Conservation (phyloP, 2,888 invertebrate genomes). For the Macaria liturata region DNA sequence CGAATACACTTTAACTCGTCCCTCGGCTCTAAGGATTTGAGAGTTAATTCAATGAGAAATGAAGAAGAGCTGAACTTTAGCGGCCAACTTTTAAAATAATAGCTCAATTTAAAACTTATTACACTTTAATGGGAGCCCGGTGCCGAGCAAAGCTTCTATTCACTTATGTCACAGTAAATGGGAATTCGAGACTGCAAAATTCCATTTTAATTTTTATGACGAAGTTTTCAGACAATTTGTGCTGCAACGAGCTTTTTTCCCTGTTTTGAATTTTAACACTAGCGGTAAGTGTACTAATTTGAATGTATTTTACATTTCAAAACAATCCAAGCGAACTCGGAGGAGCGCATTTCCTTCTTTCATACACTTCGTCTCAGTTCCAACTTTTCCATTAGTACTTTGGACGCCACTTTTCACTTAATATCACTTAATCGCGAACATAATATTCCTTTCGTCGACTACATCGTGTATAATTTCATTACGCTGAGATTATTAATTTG, state of each 20-base stretch:
- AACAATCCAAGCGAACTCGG: constrained; percentile 52
- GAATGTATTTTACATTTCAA: constrained; percentile 56
- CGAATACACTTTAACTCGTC: constrained; percentile 22
- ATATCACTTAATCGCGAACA: constrained; percentile 65
- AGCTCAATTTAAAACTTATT: constrained; percentile 24
- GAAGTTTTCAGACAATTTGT: constrained; percentile 14
- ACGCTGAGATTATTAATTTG: constrained; percentile 49
- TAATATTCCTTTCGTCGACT: constrained; percentile 57
- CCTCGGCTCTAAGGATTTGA: constrained; percentile 17
- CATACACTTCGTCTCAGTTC: constrained; percentile 50
- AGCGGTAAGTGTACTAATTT: constrained; percentile 37
- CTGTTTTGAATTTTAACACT: constrained; percentile 25
- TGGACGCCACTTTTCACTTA: constrained; percentile 62
- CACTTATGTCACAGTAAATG: constrained; percentile 7
- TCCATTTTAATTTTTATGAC: constrained; percentile 2
- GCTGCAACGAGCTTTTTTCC: constrained; percentile 10
- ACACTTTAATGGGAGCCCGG: constrained; percentile 14
- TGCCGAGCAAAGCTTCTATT: constrained; percentile 15
- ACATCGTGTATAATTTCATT: constrained; percentile 52
- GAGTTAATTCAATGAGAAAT: constrained; percentile 22
- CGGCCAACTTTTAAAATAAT: constrained; percentile 20
- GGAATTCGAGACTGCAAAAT: neutral
- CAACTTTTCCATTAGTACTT: constrained; percentile 68
- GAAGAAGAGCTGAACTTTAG: constrained; percentile 19
- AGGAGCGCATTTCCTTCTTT: constrained; percentile 52